These are phyloP conservation scores for Bradypus variegatus DNA, from an alignment of 2,797 vertebrate species.

Conservation along the genomic window DNA sequence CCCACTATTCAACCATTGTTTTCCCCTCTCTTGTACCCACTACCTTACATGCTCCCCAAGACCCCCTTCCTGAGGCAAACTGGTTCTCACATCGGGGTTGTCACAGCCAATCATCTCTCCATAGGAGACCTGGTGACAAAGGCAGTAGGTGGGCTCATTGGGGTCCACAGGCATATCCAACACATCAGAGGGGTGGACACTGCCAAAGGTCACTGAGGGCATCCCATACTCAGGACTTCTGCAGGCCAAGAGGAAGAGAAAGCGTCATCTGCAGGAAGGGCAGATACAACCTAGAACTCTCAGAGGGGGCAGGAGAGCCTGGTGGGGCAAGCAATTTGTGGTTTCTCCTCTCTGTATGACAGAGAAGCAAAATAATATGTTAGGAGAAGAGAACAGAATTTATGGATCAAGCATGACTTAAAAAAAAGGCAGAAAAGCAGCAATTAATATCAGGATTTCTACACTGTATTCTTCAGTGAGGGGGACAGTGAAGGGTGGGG, in stretches of 20 bases:
- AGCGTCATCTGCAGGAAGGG: slow-evolving; percentile 37
- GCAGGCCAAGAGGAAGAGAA: slow-evolving; percentile 58
- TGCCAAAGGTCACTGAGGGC: slow-evolving; percentile 89
- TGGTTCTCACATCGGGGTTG: slow-evolving; percentile 91
- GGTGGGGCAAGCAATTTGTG: background rate
- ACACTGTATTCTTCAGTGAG: too few species aligned
- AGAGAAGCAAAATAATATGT: background rate
- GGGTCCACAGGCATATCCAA: slow-evolving; percentile 99
- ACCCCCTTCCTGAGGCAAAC: slow-evolving; percentile 28
- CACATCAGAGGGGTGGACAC: slow-evolving; percentile 96
- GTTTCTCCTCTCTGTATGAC: background rate
- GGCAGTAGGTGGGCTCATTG: slow-evolving; percentile 98
- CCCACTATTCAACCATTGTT: background rate
- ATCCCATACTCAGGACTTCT: slow-evolving; percentile 90
- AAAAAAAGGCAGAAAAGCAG: background rate
- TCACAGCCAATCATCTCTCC: slow-evolving; percentile 99
- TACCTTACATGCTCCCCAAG: background rate
- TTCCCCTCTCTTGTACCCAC: background rate
- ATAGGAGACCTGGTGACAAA: slow-evolving; percentile 98
- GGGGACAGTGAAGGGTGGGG: background rate
- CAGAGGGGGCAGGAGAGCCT: background rate
- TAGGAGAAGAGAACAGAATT: background rate
- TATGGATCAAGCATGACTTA: background rate
- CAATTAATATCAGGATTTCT: too few species aligned
- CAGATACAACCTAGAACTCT: background rate